Percentiles rank a stretch among this genome's conserved stretches.
phyloP scores from a whole-genome alignment of 1,140 invertebrate species.

The Patella vulgata region DNA sequence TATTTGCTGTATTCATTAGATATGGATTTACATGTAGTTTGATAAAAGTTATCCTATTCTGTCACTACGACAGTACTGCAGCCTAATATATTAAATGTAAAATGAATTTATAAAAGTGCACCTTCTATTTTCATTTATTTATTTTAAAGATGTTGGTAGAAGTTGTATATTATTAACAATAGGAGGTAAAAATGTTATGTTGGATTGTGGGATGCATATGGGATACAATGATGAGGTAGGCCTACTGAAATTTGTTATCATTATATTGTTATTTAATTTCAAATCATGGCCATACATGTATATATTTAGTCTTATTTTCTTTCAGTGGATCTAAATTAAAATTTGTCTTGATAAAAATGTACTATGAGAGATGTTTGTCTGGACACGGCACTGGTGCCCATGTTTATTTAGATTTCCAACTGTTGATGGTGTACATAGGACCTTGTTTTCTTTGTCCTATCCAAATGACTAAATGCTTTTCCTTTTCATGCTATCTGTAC shows the following conservation, averaged over 20 bases:
- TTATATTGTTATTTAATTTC: too few species aligned
- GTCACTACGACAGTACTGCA: background rate
- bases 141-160: slow-evolving; percentile 88
- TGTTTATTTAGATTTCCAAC: too few species aligned
- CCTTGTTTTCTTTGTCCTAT: too few species aligned
- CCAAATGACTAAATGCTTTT: too few species aligned
- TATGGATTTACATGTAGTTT: background rate
- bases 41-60: background rate
- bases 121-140: background rate
- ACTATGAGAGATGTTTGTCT: background rate
- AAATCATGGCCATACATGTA: too few species aligned
- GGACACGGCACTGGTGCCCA: too few species aligned
- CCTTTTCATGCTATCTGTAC: too few species aligned
- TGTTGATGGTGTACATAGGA: too few species aligned
- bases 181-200: slow-evolving; percentile 98
- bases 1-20: background rate
- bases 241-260: too few species aligned
- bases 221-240: slow-evolving; percentile 94
- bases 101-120: background rate
- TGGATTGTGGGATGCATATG: slow-evolving; percentile 99
- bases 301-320: slow-evolving; percentile 11
- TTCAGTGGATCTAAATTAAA: slow-evolving; percentile 1
- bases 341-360: background rate
- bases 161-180: slow-evolving; percentile 97
- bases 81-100: background rate